These are phyloP conservation scores for Coelinius sp. DNA, from an alignment of 2,888 invertebrate genomes.

Conservation along the genomic window DNA sequence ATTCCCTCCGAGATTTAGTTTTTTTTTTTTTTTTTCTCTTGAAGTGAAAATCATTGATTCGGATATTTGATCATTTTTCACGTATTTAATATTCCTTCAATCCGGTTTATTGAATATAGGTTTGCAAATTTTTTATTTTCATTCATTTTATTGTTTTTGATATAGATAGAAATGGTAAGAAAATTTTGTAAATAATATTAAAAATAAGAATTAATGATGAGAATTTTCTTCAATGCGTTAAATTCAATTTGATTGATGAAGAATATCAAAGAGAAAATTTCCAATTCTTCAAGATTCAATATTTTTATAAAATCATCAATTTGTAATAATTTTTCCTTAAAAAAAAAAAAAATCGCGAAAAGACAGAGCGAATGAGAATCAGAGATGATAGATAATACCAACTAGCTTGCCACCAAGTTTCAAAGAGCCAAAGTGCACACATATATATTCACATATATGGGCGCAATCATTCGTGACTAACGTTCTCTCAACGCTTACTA, in stretches of 20 bases:
- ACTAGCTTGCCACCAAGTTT: slow-evolving; percentile 36
- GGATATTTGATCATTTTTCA: not conserved
- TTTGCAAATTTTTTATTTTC: not conserved
- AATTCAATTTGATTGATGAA: not conserved
- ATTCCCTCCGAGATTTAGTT: not conserved
- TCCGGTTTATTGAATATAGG: slow-evolving; percentile 2
- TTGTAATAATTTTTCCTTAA: not conserved
- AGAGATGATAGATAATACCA: slow-evolving; percentile 36
- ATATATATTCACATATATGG: slow-evolving; percentile 30
- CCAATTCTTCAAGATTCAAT: not conserved
- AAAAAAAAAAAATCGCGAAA: not conserved
- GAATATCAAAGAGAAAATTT: not conserved
- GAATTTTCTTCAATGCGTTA: not conserved
- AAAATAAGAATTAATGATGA: not conserved
- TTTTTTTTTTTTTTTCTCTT: not conserved
- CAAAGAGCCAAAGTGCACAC: slow-evolving; percentile 25
- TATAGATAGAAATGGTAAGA: not conserved
- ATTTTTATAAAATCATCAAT: not conserved
- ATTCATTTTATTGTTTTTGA: not conserved
- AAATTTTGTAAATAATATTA: not conserved
- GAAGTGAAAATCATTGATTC: slow-evolving; percentile 28
- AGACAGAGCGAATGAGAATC: slow-evolving; percentile 27
- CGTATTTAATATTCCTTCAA: not conserved
- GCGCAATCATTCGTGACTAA: slow-evolving; percentile 50
- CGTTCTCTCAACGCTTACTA: slow-evolving; percentile 48